A percentile compares a stretch with the other conserved stretches of the same genome.
phyloP scores from a whole-genome alignment of 2,113 vertebrate genomes.

The Rana temporaria region DNA sequence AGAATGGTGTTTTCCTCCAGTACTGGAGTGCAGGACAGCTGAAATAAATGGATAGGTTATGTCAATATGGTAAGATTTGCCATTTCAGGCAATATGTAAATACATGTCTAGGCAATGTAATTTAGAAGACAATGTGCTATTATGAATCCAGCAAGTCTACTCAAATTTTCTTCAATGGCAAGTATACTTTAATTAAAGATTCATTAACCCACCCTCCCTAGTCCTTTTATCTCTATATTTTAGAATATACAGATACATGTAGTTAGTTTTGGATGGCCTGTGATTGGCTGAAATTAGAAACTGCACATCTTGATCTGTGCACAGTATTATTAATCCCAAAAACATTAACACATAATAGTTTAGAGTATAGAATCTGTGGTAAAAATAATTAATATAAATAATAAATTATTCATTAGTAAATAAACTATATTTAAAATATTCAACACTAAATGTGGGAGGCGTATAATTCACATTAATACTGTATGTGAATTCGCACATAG shows the following conservation, averaged over 20 bases:
- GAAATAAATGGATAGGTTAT: background rate
- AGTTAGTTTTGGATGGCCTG: background rate
- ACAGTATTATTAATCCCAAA: background rate
- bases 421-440: too few species aligned
- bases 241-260: background rate
- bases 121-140: too few species aligned
- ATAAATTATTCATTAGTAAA: too few species aligned
- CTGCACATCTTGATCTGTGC: background rate
- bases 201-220: background rate
- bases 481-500: too few species aligned
- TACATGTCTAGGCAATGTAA: background rate
- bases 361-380: background rate
- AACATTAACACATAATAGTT: background rate
- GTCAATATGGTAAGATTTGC: too few species aligned
- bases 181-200: background rate
- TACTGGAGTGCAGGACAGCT: constrained; percentile 41
- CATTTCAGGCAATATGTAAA: too few species aligned
- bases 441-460: too few species aligned
- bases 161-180: too few species aligned
- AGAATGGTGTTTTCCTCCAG: constrained; percentile 33
- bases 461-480: too few species aligned
- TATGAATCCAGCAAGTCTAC: too few species aligned
- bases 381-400: too few species aligned
- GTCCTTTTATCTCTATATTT: background rate
- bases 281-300: background rate